Conservation (phyloP, 1,140 invertebrate genomes). For the Drosophila obscura region DNA sequence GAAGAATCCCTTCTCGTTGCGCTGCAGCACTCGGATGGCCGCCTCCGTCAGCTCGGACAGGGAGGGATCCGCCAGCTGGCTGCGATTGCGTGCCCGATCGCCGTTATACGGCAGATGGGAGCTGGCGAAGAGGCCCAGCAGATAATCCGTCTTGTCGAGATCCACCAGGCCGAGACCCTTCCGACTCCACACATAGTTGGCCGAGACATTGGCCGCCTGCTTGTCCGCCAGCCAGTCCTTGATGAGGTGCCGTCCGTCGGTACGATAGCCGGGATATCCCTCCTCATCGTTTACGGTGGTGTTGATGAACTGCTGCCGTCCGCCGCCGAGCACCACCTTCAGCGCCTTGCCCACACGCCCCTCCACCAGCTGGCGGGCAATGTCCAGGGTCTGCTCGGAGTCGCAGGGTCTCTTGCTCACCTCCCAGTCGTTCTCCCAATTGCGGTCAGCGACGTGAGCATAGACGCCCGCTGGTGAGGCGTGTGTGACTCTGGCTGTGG, state of each 20-base stretch:
- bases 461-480: slow-evolving; percentile 92
- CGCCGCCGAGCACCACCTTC: slow-evolving; percentile 89
- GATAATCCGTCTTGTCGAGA: slow-evolving; percentile 87
- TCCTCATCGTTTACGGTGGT: slow-evolving; percentile 87
- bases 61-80: slow-evolving; percentile 86
- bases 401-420: slow-evolving; percentile 73
- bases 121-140: slow-evolving; percentile 87
- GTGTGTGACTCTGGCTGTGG: slow-evolving; percentile 91
- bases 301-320: slow-evolving; percentile 87
- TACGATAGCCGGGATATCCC: slow-evolving; percentile 86
- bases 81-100: slow-evolving; percentile 79
- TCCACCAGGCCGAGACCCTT: slow-evolving; percentile 87
- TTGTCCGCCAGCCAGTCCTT: slow-evolving; percentile 87
- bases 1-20: slow-evolving; percentile 93
- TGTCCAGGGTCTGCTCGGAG: slow-evolving; percentile 85
- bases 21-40: slow-evolving; percentile 91
- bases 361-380: slow-evolving; percentile 90
- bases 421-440: slow-evolving; percentile 91
- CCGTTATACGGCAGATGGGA: slow-evolving; percentile 85
- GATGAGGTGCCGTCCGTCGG: slow-evolving; percentile 87
- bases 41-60: slow-evolving; percentile 92
- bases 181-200: slow-evolving; percentile 87
- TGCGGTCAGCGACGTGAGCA: slow-evolving; percentile 89
- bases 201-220: slow-evolving; percentile 84
- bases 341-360: slow-evolving; percentile 87